These are phyloP conservation scores for Menura novaehollandiae DNA, from an alignment of 2,113 vertebrate species.

Conservation along the genomic window DNA sequence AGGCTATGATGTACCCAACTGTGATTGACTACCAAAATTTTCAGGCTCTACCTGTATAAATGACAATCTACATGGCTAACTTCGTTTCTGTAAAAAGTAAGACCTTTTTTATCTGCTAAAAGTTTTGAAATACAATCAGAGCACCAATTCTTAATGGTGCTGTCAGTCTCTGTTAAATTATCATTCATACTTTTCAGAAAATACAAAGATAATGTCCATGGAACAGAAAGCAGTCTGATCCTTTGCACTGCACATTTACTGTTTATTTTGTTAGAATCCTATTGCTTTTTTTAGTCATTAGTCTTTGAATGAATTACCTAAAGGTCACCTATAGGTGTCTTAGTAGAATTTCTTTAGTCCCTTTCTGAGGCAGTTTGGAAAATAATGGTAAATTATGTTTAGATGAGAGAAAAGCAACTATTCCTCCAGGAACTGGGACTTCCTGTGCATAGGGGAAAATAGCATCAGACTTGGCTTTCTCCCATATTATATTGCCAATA, in stretches of 20 bases:
- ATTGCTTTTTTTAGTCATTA: background rate
- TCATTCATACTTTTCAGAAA: background rate
- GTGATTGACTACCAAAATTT: background rate
- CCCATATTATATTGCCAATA: background rate
- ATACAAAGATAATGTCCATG: background rate
- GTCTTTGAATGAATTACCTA: background rate
- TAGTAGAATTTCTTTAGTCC: background rate
- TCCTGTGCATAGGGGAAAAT: background rate
- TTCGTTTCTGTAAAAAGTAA: background rate
- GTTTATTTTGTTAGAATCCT: background rate
- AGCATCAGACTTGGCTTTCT: background rate
- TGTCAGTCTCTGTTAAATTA: background rate
- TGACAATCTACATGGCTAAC: background rate
- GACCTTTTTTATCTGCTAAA: background rate
- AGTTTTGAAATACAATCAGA: background rate
- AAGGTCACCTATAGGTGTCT: background rate
- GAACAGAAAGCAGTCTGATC: background rate
- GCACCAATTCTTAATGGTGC: background rate
- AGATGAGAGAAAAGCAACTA: background rate
- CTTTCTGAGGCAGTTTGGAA: background rate
- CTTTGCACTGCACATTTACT: background rate
- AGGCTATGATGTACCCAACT: background rate
- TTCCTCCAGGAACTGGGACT: background rate
- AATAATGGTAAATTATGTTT: background rate
- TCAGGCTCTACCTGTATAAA: background rate